Evolutionary conservation across 2,888 invertebrate genomes (phyloP), one percentile per base, ranked within the genome.

Genomic region (Penaeus monodon): DNA sequence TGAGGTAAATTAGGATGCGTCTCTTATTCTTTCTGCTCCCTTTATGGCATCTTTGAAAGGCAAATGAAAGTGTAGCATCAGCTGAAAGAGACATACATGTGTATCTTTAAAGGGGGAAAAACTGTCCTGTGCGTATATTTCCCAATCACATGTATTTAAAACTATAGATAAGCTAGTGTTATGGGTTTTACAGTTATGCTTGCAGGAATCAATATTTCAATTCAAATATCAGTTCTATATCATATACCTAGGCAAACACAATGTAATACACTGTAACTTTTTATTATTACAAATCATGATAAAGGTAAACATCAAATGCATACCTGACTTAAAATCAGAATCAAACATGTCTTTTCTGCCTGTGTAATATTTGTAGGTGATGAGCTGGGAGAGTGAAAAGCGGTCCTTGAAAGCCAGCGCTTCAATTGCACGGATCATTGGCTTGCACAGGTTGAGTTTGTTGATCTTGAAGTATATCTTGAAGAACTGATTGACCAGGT

Each of bases 291-390:
- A 20, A 20, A 22, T 29, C 24, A 66, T 38, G 29, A 12, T 33
- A 24, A 33, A 66, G 20, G 10, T 24, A 27, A n/a, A 22, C 24
- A n/a, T 27, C 33, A 8, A 77, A 80, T 49, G 38, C 81, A 90
- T 90, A 95, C 95, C 95, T 91, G 95, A 94, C 92, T 96, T 96
- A 92, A 98, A 98, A 92, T 99, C 97, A 85, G 98, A 98, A 93
- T 99, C 99, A 92, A 99, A 99, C 97, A 99, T 99, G 4, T 98
- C 97, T 92, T 99, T 99, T 63, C 99, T 94, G 0, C 99, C 99
- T 29, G 98, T 97, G 93, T 98, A 99, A 93, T 99, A 99, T 92
- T 96, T 96, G 93, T 98, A 99, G 0, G 99, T 99, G 84, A 99
- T 97, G 92, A 97, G 96, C 92, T 99, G 99, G 20, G 97, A 96